Base-by-base conservation (phyloP, 2,113 vertebrate species). In the Ornithorhynchus anatinus region DNA sequence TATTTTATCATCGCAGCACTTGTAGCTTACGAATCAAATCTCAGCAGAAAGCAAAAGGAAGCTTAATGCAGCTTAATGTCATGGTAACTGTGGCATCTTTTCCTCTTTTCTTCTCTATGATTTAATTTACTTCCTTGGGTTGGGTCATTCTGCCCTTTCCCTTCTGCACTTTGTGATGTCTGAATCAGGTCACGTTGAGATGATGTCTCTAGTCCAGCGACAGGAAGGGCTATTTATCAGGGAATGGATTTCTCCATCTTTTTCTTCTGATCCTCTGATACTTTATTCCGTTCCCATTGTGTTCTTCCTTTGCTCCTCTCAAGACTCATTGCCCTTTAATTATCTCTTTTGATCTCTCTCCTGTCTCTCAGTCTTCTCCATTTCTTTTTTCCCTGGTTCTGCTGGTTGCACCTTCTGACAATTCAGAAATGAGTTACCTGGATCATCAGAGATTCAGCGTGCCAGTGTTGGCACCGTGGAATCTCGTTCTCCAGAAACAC, bases 61-160 rank as follows among this genome's bases (percentile, higher is more conserved):
- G 40, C 59, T 54, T 27, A 29, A 35, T 32, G 31, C 33, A 47
- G 42, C 42, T 57, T 38, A 78, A 73, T 40, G 29, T 53, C 82
- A 85, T 76, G 53, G 77, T 62, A 81, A 83, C 77, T 35, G 9
- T 13, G 40, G 20, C 22, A 52, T 40, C 60, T n/a, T n/a, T n/a
- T n/a, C n/a, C n/a, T n/a, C n/a, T n/a, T n/a, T n/a, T n/a, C n/a
- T 67, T 50, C 39, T 37, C 45, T 35, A 8, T 60, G 51, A 67
- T 45, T 70, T 45, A 32, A 62, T 70, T 58, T 45, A 37, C 71
- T 75, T 76, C 80, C 50, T 56, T 6, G 0, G 58, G 65, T 72
- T 66, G 37, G 65, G 65, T 38, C 35, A 57, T 37, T 47, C 69
- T 71, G 45, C 56, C 27, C 75, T 61, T 22, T 72, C 47, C 29